Percentiles rank a stretch among this genome's conserved stretches.
These are phyloP conservation scores for Syndactyla subalaris DNA, from an alignment of 2,797 vertebrate genomes.

Conservation along the genomic window DNA sequence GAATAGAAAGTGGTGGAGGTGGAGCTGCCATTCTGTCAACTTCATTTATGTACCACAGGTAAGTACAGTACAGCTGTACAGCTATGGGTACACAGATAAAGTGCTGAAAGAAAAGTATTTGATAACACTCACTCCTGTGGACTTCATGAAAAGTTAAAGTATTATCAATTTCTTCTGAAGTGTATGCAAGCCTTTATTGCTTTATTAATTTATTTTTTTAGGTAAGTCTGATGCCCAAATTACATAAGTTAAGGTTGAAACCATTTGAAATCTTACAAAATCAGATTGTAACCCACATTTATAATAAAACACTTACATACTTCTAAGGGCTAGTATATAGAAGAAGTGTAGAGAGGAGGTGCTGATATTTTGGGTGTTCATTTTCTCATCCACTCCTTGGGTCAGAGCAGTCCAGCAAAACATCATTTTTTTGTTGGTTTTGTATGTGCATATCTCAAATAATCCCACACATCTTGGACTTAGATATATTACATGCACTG, in stretches of 20 bases:
- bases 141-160: not conserved
- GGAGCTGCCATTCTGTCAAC: not conserved
- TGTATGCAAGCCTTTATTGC: not conserved
- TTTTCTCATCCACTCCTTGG: not conserved
- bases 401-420: not conserved
- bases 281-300: not conserved
- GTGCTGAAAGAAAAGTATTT: not conserved
- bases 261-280: not conserved
- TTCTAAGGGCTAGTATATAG: not conserved
- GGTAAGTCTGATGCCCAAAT: not conserved
- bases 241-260: not conserved
- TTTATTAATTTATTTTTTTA: not conserved
- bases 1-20: not conserved
- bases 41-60: not conserved
- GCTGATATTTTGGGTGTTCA: not conserved
- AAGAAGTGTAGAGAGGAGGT: not conserved
- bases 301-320: not conserved
- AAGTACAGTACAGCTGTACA: not conserved
- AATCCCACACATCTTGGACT: not conserved
- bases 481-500: not conserved
- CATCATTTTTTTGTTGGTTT: rapidly evolving
- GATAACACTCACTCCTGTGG: not conserved
- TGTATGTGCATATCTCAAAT: not conserved
- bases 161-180: not conserved
- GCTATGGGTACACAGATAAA: not conserved